These are phyloP conservation scores for Stegophylla sp. DNA, from an alignment of 2,888 invertebrate species.

Conservation along the genomic window DNA sequence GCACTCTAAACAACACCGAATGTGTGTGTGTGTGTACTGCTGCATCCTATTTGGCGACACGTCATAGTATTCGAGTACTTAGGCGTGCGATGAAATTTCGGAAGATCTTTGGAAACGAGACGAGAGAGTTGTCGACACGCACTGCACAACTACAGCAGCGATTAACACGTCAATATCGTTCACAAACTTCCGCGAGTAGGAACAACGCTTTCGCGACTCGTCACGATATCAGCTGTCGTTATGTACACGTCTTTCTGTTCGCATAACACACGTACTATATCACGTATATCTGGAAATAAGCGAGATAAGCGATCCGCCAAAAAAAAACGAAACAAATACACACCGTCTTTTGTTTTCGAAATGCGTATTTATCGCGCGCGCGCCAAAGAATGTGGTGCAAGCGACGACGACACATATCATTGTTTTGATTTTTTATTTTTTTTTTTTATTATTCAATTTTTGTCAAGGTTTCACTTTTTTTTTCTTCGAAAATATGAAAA, in stretches of 20 bases:
- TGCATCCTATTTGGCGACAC: no score
- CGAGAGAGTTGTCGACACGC: not conserved
- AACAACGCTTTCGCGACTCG: slow-evolving; percentile 1
- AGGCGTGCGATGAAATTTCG: not conserved
- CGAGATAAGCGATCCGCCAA: not conserved
- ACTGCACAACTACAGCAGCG: not conserved
- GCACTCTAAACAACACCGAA: not conserved
- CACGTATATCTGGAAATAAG: not conserved
- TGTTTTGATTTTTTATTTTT: not conserved
- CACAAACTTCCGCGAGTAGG: not conserved
- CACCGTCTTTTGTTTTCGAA: no score
- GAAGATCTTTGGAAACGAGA: not conserved
- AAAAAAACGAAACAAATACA: not conserved
- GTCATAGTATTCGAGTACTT: no score
- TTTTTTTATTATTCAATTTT: not conserved
- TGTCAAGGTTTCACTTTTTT: slow-evolving; percentile 30
- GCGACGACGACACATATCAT: not conserved
- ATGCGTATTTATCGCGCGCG: slow-evolving; percentile 1
- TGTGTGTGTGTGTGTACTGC: no score
- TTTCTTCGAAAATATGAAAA: slow-evolving; percentile 35
- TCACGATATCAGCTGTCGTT: not conserved
- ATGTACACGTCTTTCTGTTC: not conserved
- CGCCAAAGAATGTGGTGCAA: not conserved
- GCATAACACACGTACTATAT: not conserved
- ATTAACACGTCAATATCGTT: not conserved